Evolutionary conservation across 2,888 invertebrate genomes (phyloP).

Genomic region (Teleiodes luculella): DNA sequence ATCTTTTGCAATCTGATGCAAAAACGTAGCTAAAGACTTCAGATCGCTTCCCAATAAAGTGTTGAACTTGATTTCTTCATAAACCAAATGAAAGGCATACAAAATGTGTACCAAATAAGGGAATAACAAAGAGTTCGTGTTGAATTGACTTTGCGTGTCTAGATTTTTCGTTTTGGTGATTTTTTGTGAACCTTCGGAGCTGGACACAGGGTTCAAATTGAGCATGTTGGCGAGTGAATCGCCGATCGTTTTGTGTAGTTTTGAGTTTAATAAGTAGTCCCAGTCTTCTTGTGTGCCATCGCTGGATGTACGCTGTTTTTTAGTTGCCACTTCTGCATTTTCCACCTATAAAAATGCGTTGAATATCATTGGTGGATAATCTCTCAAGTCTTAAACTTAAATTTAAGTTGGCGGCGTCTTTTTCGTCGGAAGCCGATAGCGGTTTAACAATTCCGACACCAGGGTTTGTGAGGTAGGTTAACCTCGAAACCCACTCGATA

Average conservation of each 20-base stretch:
- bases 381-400: no score
- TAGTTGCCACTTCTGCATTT: conserved; percentile 78
- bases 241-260: conserved; percentile 74
- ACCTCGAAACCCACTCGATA: no score
- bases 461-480: no score
- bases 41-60: conserved; percentile 83
- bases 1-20: conserved; percentile 88
- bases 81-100: conserved; percentile 90
- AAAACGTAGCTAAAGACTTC: conserved; percentile 81
- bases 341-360: conserved; percentile 26
- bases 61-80: conserved; percentile 94
- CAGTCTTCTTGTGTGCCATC: conserved; percentile 90
- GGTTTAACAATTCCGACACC: no score
- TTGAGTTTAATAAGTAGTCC: conserved; percentile 82
- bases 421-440: no score
- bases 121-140: conserved; percentile 83
- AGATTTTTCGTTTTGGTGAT: no score
- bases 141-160: conserved; percentile 65
- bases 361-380: no score
- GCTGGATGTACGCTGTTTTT: conserved; percentile 88
- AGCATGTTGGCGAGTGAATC: conserved; percentile 63
- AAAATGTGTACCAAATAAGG: conserved; percentile 85
- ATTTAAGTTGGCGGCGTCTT: no score
- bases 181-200: conserved; percentile 21
- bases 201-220: conserved; percentile 41